Evolutionary conservation across 2,113 vertebrate genomes (phyloP), one percentile per base, ranked within the genome.

Genomic region (Cyprinodon variegatus): DNA sequence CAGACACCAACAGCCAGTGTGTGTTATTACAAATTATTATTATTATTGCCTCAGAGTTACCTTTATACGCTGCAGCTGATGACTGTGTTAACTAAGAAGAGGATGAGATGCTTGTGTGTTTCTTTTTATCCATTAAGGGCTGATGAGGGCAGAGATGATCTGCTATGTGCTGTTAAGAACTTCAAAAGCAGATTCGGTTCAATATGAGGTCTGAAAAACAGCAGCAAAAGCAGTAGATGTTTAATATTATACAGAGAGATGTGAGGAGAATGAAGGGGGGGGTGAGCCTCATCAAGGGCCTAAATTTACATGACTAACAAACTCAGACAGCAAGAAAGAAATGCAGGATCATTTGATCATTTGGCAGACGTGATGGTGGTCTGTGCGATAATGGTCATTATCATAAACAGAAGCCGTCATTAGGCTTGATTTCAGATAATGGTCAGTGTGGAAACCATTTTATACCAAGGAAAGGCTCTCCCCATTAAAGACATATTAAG

Each of bases 361-460:
- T 93, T 91, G 91, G 91, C 90, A 88, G 86, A 85, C 87, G 68
- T 89, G 90, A 91, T 88, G 90, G 91, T 89, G 91, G 89, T 83
- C 83, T 79, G 82, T 83, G 85, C 86, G 89, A 90, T 93, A 90
- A 92, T 91, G 91, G 90, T 90, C 91, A 91, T 93, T 92, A 92
- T 90, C 91, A 91, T 91, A 91, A 91, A 90, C 85, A 74, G 68
- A 77, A 88, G 90, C 88, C 85, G 87, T 92, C 92, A 92, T 93
- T 92, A 93, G 88, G 90, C 90, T 85, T 93, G 92, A 92, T 92
- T 92, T 93, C 90, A 91, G 89, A 92, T 93, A 93, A 93, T 93
- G 92, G 92, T 93, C 91, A 93, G 92, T 63, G 85, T 76, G 82
- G 85, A 92, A 92, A 86, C 88, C 87, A 88, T 93, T 92, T 92